Conservation (phyloP, 1,140 invertebrate genomes). For the Potamilus streckersoni region DNA sequence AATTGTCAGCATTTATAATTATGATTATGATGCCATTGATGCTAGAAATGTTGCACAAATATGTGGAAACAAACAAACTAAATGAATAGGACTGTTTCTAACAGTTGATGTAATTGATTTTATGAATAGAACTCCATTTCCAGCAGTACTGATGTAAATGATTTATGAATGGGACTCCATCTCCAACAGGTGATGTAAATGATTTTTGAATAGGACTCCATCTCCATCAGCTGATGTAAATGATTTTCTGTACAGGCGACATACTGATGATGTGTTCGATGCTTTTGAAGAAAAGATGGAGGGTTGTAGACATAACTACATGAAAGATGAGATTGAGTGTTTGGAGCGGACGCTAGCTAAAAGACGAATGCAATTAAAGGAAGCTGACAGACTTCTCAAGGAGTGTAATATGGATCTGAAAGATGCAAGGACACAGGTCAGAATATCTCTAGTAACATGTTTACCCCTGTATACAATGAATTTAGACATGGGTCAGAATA, state of each 20-base stretch:
- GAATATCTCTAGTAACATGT: not conserved
- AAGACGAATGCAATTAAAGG: conserved; percentile 54
- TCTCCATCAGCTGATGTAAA: not conserved
- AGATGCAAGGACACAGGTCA: conserved; percentile 58
- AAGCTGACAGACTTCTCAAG: conserved; percentile 54
- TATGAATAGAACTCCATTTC: too few species aligned
- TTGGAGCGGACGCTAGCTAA: conserved; percentile 62
- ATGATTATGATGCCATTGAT: too few species aligned
- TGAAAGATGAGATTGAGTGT: conserved; percentile 60
- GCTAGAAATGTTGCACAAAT: too few species aligned
- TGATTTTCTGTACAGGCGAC: conserved; percentile 4
- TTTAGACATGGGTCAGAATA: too few species aligned
- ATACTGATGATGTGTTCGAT: conserved; percentile 37
- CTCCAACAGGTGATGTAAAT: not conserved
- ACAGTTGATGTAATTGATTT: too few species aligned
- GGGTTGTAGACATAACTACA: conserved; percentile 45
- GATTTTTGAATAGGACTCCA: not conserved
- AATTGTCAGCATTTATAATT: too few species aligned
- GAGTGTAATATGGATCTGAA: conserved; percentile 56
- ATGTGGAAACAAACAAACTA: too few species aligned
- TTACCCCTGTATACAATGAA: too few species aligned
- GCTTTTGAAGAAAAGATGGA: conserved; percentile 46
- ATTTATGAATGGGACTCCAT: too few species aligned
- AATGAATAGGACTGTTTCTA: too few species aligned
- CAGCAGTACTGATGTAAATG: too few species aligned